Base-by-base conservation (phyloP, 2,113 vertebrate genomes). In the Neodon shergylaensis region DNA sequence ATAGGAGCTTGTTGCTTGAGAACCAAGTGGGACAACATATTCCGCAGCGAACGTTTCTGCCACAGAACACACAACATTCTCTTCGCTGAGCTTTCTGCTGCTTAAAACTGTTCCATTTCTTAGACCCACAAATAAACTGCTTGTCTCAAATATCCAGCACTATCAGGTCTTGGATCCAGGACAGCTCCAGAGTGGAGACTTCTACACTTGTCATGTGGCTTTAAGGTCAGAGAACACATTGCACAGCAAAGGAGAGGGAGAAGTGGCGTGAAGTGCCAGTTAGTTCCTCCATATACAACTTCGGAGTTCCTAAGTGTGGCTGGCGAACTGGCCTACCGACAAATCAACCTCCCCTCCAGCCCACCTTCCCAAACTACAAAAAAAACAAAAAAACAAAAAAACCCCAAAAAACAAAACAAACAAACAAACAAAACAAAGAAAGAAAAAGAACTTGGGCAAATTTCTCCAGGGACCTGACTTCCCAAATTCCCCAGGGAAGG, bases 381-480 rank as follows among this genome's bases (percentile, higher is more conserved):
- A 72, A 16, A 16, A 58, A 21, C 6, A 13, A 58, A 17, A 54
- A 16, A 17, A 17, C 5, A 16, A 17, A 5, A 54, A 16, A 54
- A 14, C n/a, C n/a, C n/a, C n/a, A 58, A 17, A 54, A 16, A 17
- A 17, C 5, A 16, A 17, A 5, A 54, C 4, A 54, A 14, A n/a
- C n/a, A 52, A 6, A 44, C 5, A 54, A 17, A 54, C 2, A 3
- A 17, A 17, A 54, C 0, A 17, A 5, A 58, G 4, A 21, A 7
- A 19, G 4, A 13, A 33, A n/a, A 61, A 95, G 33, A 5, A 24
- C 63, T 39, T 8, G 42, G 73, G 47, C 63, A 88, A 92, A 86
- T 86, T 26, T 96, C 90, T 88, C 65, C 17, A 92, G 79, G 72
- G 74, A 95, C 79, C 26, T 58, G 39, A 42, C 42, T 94, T 90